Base-by-base conservation (phyloP, 2,113 vertebrate genomes). In the Sciurus niger region DNA sequence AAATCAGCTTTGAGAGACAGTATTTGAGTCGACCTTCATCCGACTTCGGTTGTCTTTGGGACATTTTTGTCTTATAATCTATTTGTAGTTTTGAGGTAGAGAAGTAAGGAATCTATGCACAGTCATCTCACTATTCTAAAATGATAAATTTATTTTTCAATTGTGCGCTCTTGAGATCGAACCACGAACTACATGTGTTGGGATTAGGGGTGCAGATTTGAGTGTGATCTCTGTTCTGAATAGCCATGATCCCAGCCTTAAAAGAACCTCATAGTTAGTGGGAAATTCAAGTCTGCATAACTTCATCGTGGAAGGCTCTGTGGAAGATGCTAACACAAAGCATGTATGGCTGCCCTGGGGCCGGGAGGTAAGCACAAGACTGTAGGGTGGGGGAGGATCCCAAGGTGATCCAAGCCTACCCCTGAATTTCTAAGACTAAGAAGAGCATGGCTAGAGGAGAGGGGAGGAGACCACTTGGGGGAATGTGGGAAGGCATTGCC, bases 51-150 rank as follows among this genome's bases (percentile, higher is more conserved):
- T 77, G 8, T 60, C 24, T 85, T 58, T 74, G 34, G 37, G 30
- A 13, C 28, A 74, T 58, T 85, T 58, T 58, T 83, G 46, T 67
- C 68, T 18, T 63, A 46, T 43, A 83, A 86, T 72, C 55, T 79
- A 24, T 53, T 68, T 82, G 37, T 84, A 93, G n/a, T 86, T 96
- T 93, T 83, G 4, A 89, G 58, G 12, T 73, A 22, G 67, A 80
- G 9, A 84, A 87, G 92, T 11, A 79, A 85, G 22, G 17, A 89
- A 86, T 84, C 43, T 91, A 4, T 68, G 94, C 74, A 63, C 4
- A 89, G 30, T 87, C 76, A 63, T 58, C 25, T 76, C 82, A 37
- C 76, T 95, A 72, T 48, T 96, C 58, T 84, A 58, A 58, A 28
- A 58, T 46, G 53, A 34, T 25, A 20, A 43, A 34, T 68, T 91